Percentiles rank a stretch among this genome's conserved stretches.
Conservation (phyloP, 1,140 invertebrate genomes). For the Drosophila varians region DNA sequence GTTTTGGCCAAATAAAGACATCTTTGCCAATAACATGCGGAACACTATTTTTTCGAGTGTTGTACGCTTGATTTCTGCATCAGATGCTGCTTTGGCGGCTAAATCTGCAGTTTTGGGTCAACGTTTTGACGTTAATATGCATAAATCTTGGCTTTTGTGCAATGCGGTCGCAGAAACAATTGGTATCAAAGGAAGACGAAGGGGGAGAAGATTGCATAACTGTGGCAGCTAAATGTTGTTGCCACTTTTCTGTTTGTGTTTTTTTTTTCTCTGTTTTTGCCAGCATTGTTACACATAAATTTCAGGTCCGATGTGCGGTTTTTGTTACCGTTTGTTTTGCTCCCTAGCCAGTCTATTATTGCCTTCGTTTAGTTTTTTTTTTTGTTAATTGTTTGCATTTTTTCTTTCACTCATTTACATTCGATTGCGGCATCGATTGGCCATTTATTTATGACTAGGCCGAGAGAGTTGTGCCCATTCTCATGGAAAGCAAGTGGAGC, state of each 20-base stretch:
- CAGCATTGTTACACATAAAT: slow-evolving; percentile 73
- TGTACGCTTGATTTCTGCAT: slow-evolving; percentile 64
- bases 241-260: slow-evolving; percentile 26
- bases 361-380: slow-evolving; percentile 19
- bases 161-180: slow-evolving; percentile 63
- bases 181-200: slow-evolving; percentile 34
- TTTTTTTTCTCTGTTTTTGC: too few species aligned
- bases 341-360: slow-evolving; percentile 17
- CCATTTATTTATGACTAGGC: slow-evolving; percentile 63
- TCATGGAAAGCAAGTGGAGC: slow-evolving; percentile 45
- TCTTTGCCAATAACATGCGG: too few species aligned
- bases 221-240: slow-evolving; percentile 55
- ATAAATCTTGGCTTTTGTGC: slow-evolving; percentile 74
- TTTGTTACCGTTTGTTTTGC: slow-evolving; percentile 38
- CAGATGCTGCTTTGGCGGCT: slow-evolving; percentile 19
- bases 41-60: slow-evolving; percentile 6
- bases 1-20: neutral
- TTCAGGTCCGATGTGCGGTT: slow-evolving; percentile 40
- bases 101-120: slow-evolving; percentile 68
- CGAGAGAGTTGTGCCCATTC: slow-evolving; percentile 51
- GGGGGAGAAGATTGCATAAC: slow-evolving; percentile 61
- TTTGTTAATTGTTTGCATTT: slow-evolving; percentile 67
- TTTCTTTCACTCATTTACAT: slow-evolving; percentile 78
- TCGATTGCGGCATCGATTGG: slow-evolving; percentile 73
- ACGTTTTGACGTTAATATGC: slow-evolving; percentile 77